Base-by-base conservation (phyloP, 2,113 vertebrate species). In the Ochotona curzoniae region DNA sequence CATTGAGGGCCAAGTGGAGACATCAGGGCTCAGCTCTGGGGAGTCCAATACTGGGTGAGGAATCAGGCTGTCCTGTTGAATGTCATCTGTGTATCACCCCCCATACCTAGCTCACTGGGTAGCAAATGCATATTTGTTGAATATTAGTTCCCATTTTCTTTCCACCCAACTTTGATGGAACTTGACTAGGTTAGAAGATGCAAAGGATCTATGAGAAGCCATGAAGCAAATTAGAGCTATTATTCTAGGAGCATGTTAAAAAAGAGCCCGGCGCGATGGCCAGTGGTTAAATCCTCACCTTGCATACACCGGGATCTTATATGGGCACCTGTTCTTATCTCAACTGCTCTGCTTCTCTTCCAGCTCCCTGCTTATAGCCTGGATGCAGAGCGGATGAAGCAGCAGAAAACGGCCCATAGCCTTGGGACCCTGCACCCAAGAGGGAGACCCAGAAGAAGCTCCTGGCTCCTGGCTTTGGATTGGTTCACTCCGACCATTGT, bases 61-160 rank as follows among this genome's bases (percentile, higher is more conserved):
- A 28, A 5, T 10, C 18, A 1, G 32, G 76, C 35, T 32, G 9
- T n/a, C 57, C 26, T 25, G 87, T 57, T 85, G 32, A 67, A 7
- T 76, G 61, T 86, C 12, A 28, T 82, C 25, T 79, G 1, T 28
- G 21, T n/a, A 74, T 49, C 17, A 25, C 49, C 67, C 38, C 38
- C 38, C 38, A 21, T 44, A 49, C 44, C 25, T 78, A 70, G 20
- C 15, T 47, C 54, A 64, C 32, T 28, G 57, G 32, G 30, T 57
- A 67, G 71, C 11, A 89, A 70, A 79, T 91, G 85, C 60, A 63
- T 76, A 88, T 60, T 44, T 88, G 8, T 75, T 54, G 66, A 83
- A 28, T 64, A 28, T 64, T 92, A 20, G 2, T 79, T 93, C 66
- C 17, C 35, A 25, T 73, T 78, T 74, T 82, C 38, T 71, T 93